phyloP scores from a whole-genome alignment of 1,140 invertebrate genomes.

The Dysdera silvatica region DNA sequence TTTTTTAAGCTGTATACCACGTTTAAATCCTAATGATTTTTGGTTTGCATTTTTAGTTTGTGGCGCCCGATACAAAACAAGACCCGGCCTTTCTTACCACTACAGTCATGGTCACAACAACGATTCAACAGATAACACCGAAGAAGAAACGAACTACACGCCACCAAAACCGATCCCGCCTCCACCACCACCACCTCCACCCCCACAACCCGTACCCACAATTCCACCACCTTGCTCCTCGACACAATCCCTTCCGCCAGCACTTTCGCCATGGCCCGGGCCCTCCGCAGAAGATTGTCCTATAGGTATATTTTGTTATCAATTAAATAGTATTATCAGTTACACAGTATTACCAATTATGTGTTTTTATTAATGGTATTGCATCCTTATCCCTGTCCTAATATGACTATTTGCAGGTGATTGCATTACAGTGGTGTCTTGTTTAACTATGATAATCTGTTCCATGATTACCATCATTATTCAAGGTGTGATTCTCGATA shows the following conservation, averaged over 20 bases:
- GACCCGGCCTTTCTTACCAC: conserved; percentile 93
- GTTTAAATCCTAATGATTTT: not conserved
- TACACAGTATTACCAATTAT: no score
- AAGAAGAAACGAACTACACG: conserved; percentile 34
- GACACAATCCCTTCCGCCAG: conserved; percentile 13
- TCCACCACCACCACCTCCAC: conserved; percentile 15
- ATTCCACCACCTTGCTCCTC: conserved; percentile 3
- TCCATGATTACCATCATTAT: no score
- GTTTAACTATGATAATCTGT: no score
- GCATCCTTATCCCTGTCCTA: no score
- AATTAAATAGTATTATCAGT: no score
- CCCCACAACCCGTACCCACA: not conserved
- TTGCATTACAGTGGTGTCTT: no score
- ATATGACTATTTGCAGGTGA: no score
- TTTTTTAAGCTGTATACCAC: not conserved
- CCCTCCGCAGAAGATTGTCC: conserved; percentile 23
- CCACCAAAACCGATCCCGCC: conserved; percentile 27
- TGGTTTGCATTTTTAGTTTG: conserved; percentile 61
- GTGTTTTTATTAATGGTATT: no score
- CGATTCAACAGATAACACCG: conserved; percentile 29
- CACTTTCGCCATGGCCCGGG: conserved; percentile 23
- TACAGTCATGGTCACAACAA: conserved; percentile 91
- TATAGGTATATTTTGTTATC: conserved; percentile 17
- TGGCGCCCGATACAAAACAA: conserved; percentile 92
- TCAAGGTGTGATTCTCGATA: no score